Evolutionary conservation across 2,113 vertebrate species (phyloP), one percentile per base, ranked within the genome.

Genomic region (Lophochroa leadbeateri): DNA sequence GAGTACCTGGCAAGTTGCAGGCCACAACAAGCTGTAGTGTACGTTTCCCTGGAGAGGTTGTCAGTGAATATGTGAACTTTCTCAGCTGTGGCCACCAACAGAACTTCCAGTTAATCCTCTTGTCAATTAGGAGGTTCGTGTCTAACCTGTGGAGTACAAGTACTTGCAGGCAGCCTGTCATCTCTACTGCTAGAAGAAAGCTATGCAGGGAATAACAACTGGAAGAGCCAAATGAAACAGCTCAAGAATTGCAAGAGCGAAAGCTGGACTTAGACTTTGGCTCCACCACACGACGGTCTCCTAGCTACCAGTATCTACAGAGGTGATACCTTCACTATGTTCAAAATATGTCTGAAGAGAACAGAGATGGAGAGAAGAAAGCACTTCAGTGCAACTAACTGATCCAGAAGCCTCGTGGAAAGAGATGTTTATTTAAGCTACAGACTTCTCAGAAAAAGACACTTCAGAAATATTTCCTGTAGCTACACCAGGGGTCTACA

Each of bases 381-480:
- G 11, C 31, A 43, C 52, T 78, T 83, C 5, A 70, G 12, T 86
- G 39, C 49, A 70, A 78, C 35, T 83, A 63, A 47, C 35, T 88
- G 53, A 31, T 95, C 57, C 72, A 88, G 78, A 83, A 80, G 37
- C 74, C 79, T 94, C 13, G 5, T 75, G 82, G 71, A 95, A 94
- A 96, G 71, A 91, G 72, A 28, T 49, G 70, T 52, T 88, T 97
- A 71, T 92, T 96, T 92, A 93, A 90, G 43, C 87, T 93, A 23
- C 85, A 95, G 92, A 76, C 19, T 90, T 89, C 89, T 97, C 70
- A 95, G 90, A 92, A 97, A 94, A 94, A 47, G 60, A 81, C 58
- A 49, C 37, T 93, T 95, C 39, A 85, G 84, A 92, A 94, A 89
- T 94, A 94, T 97, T 96, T 97, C 89, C 82, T 93, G 89, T 96